Conservation (phyloP, 1,140 invertebrate species). For the Leptopilina boulardi region DNA sequence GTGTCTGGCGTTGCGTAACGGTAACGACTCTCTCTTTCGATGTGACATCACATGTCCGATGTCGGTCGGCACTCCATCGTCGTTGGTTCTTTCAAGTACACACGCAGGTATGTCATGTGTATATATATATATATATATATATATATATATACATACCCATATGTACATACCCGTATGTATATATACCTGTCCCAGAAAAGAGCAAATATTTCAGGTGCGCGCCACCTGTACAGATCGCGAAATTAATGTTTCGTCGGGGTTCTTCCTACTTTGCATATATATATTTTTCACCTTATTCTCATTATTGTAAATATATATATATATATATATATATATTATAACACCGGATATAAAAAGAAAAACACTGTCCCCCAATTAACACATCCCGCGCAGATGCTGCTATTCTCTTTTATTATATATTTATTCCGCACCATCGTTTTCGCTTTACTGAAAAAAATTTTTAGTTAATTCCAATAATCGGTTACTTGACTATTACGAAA, state of each 20-base stretch:
- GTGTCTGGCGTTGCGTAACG: constrained; percentile 71
- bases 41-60: constrained; percentile 71
- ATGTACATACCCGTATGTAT: constrained; percentile 24
- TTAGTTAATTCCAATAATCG: too few relatives aligned
- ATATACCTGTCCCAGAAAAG: constrained; percentile 40
- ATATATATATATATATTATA: too few relatives aligned
- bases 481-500: too few relatives aligned
- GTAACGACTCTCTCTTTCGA: constrained; percentile 76
- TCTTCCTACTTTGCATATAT: not conserved
- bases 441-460: too few relatives aligned
- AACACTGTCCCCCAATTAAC: constrained; percentile 12
- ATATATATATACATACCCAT: constrained; percentile 35
- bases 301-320: too few relatives aligned
- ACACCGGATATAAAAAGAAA: constrained; percentile 22
- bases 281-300: not conserved
- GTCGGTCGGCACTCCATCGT: constrained; percentile 43
- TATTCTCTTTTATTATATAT: too few relatives aligned
- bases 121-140: constrained; percentile 30
- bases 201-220: constrained; percentile 36
- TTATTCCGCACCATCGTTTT: too few relatives aligned
- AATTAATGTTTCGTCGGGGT: not conserved
- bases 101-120: constrained; percentile 45
- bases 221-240: constrained; percentile 32
- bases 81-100: constrained; percentile 53
- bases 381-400: constrained; percentile 16